Evolutionary conservation across 92 coral and sea anemone genomes (phyloP).

Genomic region (Palythoa grandiflora): DNA sequence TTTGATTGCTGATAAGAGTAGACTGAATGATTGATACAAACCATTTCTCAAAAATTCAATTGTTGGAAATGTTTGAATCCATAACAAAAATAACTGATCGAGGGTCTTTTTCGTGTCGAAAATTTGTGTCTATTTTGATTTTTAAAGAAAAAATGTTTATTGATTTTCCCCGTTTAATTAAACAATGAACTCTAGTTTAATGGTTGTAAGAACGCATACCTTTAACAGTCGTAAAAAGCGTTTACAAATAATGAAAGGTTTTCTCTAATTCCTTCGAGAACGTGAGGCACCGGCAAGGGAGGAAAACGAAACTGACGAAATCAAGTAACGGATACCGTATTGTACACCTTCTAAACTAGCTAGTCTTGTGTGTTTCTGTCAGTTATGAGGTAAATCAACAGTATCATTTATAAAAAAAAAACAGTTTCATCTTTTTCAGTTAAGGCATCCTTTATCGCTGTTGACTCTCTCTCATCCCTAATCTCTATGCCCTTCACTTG

Average conservation of each 20-base stretch:
- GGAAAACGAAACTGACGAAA: neutral
- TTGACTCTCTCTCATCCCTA: neutral
- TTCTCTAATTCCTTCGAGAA: neutral
- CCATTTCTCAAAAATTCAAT: neutral
- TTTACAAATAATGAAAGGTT: neutral
- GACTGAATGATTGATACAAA: neutral
- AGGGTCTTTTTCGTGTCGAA: neutral
- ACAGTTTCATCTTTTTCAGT: neutral
- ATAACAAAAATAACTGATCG: neutral
- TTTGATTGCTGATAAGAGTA: neutral
- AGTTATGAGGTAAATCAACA: neutral
- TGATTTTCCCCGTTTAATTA: neutral
- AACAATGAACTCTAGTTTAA: neutral
- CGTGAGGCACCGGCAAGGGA: neutral
- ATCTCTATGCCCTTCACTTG: neutral
- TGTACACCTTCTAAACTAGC: neutral
- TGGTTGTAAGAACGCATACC: neutral
- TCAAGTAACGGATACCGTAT: neutral
- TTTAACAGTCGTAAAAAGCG: neutral
- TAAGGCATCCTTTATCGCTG: neutral
- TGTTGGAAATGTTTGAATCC: neutral
- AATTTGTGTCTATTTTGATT: neutral
- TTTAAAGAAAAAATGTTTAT: neutral
- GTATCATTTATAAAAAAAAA: neutral
- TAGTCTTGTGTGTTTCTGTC: neutral